Conservation (phyloP, 2,113 vertebrate genomes). For the cattle (Bos taurus) region DNA sequence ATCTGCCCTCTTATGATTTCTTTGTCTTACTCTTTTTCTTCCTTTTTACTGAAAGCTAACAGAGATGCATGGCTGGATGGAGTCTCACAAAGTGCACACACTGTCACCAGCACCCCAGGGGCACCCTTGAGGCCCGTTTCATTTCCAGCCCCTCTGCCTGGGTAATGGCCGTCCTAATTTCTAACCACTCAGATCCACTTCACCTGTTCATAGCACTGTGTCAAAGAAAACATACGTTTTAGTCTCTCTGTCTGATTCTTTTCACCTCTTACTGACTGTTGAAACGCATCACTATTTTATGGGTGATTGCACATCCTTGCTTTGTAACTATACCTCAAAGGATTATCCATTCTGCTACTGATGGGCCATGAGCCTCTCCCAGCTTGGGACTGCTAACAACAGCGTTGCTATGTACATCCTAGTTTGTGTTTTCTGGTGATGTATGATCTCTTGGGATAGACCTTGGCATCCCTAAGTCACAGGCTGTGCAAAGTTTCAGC, state of each 20-base stretch:
- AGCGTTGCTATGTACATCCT: not conserved
- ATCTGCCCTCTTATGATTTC: not conserved
- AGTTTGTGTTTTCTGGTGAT: not conserved
- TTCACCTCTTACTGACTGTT: not conserved
- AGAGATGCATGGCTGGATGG: not conserved
- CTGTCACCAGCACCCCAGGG: not conserved
- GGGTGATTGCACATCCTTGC: not conserved
- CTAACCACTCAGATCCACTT: not conserved
- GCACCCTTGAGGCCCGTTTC: too few relatives aligned
- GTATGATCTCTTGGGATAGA: not conserved
- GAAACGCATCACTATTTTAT: not conserved
- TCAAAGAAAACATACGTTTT: not conserved
- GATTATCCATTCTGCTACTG: not conserved
- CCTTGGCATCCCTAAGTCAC: not conserved
- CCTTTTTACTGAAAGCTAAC: not conserved
- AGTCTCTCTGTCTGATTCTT: not conserved
- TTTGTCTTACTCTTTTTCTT: not conserved
- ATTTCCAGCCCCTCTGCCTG: not conserved
- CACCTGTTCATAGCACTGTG: not conserved
- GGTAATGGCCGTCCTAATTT: too few relatives aligned
- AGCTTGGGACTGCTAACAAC: not conserved
- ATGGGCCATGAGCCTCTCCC: not conserved
- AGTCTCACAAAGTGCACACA: not conserved
- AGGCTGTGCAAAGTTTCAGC: not conserved
- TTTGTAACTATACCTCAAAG: not conserved